Conservation (phyloP, 2,113 vertebrate species). For the Nymphicus hollandicus region DNA sequence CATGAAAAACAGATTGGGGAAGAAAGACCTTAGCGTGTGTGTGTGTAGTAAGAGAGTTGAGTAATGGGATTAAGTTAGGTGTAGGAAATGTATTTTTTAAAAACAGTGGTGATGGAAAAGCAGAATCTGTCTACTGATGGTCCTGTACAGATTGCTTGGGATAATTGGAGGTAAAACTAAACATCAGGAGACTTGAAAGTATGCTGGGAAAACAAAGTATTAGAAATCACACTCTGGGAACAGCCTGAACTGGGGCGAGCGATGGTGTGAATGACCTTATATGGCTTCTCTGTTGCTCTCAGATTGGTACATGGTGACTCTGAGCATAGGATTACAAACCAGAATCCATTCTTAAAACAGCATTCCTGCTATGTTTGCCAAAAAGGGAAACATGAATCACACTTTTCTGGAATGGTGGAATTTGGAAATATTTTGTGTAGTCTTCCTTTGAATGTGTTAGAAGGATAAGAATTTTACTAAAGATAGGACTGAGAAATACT, state of each 20-base stretch:
- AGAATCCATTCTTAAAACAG: constrained; percentile 41
- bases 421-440: neutral
- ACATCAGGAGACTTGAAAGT: neutral
- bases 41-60: neutral
- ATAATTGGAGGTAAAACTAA: neutral
- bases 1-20: neutral
- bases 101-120: neutral
- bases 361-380: neutral
- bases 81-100: neutral
- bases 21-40: neutral
- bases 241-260: neutral
- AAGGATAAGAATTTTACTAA: constrained; percentile 27
- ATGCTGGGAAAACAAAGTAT: neutral
- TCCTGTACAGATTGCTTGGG: neutral
- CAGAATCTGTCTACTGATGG: neutral
- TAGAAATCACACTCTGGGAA: neutral
- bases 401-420: constrained; percentile 11
- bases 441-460: neutral
- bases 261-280: neutral
- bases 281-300: constrained; percentile 2
- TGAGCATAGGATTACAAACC: neutral
- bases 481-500: neutral
- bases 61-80: neutral
- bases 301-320: neutral
- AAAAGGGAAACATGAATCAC: constrained; percentile 19